Conservation (phyloP, 2,888 invertebrate species). For the Xestia sexstrigata region DNA sequence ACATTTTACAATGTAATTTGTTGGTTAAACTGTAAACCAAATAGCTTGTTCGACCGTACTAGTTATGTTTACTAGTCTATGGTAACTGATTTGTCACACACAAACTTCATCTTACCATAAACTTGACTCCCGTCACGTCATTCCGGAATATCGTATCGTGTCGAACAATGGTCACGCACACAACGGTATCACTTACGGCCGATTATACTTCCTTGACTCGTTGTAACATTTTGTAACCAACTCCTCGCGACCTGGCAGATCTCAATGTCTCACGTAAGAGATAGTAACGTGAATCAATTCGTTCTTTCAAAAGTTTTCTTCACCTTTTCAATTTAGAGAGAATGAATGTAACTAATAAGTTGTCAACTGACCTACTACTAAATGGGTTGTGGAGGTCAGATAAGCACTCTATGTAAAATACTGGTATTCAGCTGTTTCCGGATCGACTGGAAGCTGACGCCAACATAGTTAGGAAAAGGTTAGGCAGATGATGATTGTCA, state of each 20-base stretch:
- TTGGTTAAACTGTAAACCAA: too few species aligned
- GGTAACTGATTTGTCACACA: background rate
- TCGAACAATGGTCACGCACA: slow-evolving; percentile 39
- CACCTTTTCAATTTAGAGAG: background rate
- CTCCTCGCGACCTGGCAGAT: slow-evolving; percentile 40
- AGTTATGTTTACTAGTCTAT: too few species aligned
- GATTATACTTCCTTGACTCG: slow-evolving; percentile 61
- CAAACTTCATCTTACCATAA: background rate
- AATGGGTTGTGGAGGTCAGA: background rate
- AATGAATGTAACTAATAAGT: too few species aligned
- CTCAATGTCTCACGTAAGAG: slow-evolving; percentile 24
- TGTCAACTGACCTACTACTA: too few species aligned
- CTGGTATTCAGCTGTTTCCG: background rate
- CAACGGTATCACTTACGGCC: slow-evolving; percentile 61
- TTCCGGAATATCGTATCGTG: slow-evolving; percentile 28
- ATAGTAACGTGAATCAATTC: background rate
- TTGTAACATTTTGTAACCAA: slow-evolving; percentile 42
- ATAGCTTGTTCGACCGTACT: too few species aligned
- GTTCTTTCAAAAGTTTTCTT: background rate
- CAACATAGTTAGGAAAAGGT: background rate
- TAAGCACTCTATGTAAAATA: background rate
- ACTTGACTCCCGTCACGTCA: background rate
- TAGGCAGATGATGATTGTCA: background rate
- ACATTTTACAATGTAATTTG: too few species aligned
- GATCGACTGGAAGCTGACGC: background rate